These are phyloP conservation scores for Lonchura striata DNA, from an alignment of 2,113 vertebrate species.

Conservation along the genomic window DNA sequence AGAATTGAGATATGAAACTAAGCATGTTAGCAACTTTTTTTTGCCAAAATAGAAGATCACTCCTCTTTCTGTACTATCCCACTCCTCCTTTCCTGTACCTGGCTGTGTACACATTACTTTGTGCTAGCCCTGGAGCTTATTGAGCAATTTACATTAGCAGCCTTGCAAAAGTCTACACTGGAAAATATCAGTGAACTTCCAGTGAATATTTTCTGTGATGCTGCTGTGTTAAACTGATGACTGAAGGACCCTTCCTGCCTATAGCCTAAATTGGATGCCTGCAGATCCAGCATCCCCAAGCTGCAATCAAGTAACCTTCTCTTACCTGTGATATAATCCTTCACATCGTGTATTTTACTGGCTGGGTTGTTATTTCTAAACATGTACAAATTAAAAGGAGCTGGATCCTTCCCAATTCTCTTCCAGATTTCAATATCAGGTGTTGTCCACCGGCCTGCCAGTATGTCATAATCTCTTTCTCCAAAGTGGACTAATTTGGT, in stretches of 20 bases:
- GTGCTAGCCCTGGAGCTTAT: neutral
- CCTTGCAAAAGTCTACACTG: neutral
- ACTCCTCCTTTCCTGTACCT: neutral
- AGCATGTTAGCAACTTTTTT: neutral
- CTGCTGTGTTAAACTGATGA: neutral
- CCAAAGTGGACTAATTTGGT: slow-evolving; percentile 97
- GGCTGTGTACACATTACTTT: neutral
- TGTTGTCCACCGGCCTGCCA: slow-evolving; percentile 93
- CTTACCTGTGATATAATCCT: slow-evolving; percentile 95
- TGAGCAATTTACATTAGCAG: neutral
- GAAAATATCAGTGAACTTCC: neutral
- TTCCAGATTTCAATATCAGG: slow-evolving; percentile 92
- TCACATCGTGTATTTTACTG: slow-evolving; percentile 93
- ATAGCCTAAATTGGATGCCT: neutral
- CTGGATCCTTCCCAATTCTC: slow-evolving; percentile 86
- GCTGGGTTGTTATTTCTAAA: slow-evolving; percentile 97
- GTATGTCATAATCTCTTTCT: slow-evolving; percentile 93
- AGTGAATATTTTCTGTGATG: neutral
- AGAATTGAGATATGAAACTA: neutral
- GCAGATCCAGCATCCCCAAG: neutral
- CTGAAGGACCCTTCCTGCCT: neutral
- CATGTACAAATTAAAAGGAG: slow-evolving; percentile 98
- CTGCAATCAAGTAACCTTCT: neutral
- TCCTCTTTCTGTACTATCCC: neutral
- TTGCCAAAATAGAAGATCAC: neutral